Conservation (phyloP, 2,113 vertebrate species). For the Corythornis vintsioides region DNA sequence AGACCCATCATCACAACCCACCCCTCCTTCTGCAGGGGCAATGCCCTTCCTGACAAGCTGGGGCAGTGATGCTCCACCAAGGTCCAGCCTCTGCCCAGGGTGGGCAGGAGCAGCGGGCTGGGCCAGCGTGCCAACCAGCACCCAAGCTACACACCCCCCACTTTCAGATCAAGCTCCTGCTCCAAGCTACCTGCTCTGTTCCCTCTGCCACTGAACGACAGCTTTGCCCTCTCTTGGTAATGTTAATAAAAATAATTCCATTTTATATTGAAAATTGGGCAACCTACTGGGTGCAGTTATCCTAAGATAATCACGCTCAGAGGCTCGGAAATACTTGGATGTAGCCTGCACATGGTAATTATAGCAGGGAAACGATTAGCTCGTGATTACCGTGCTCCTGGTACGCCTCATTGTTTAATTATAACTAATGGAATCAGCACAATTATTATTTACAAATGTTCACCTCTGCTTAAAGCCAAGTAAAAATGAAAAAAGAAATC, state of each 20-base stretch:
- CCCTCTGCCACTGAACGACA: neutral
- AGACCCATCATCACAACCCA: accelerated
- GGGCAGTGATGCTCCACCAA: neutral
- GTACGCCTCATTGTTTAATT: slow-evolving; percentile 77
- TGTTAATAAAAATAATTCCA: slow-evolving; percentile 36
- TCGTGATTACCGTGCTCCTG: slow-evolving; percentile 65
- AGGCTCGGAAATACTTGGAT: slow-evolving; percentile 67
- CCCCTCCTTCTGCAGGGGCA: neutral
- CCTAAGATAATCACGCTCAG: slow-evolving; percentile 62
- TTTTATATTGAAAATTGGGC: slow-evolving; percentile 66
- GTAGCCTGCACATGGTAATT: slow-evolving; percentile 67
- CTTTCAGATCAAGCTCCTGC: neutral
- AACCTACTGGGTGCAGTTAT: slow-evolving; percentile 57
- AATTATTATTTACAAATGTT: slow-evolving; percentile 71
- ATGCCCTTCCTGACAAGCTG: accelerated
- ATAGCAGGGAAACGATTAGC: slow-evolving; percentile 70
- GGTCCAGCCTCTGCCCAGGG: neutral
- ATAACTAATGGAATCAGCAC: slow-evolving; percentile 70
- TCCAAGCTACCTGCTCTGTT: neutral
- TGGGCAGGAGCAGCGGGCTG: neutral
- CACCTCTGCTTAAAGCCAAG: slow-evolving; percentile 51
- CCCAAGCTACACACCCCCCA: neutral
- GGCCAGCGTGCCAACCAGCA: neutral
- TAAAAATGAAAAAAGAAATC: slow-evolving; percentile 17
- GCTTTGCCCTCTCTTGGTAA: slow-evolving; percentile 6